Evolutionary conservation across 2,888 invertebrate species (phyloP).

Genomic region (Endotricha flammealis): DNA sequence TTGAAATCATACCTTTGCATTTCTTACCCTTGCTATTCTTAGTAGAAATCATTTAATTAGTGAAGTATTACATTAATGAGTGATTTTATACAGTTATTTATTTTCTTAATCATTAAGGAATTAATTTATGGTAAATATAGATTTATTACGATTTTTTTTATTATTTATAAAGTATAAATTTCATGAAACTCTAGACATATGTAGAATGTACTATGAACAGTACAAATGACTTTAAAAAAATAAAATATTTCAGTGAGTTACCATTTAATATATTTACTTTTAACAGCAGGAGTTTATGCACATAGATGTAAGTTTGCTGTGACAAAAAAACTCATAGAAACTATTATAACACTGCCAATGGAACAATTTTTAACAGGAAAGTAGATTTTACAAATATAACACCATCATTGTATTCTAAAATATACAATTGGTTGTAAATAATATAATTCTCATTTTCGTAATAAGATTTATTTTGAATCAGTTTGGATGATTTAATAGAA

Average conservation of each 20-base stretch:
- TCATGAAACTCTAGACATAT: background rate
- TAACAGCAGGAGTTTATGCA: background rate
- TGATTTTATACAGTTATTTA: constrained; percentile 70
- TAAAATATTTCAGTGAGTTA: constrained; percentile 17
- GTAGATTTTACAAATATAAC: too few species aligned
- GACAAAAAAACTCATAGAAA: too few species aligned
- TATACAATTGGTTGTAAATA: too few species aligned
- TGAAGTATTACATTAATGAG: constrained; percentile 48
- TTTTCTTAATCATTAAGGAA: constrained; percentile 52
- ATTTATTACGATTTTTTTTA: constrained; percentile 2
- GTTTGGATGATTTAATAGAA: too few species aligned
- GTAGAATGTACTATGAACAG: constrained; percentile 5
- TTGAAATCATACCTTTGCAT: too few species aligned
- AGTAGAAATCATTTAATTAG: constrained; percentile 32
- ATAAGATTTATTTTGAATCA: too few species aligned
- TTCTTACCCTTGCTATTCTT: constrained; percentile 20
- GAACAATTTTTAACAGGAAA: too few species aligned
- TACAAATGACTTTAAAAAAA: constrained; percentile 1
- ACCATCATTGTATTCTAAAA: too few species aligned
- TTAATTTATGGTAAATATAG: constrained; percentile 32
- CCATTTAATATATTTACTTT: constrained; percentile 13
- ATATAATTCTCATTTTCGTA: too few species aligned
- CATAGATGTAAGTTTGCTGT: too few species aligned
- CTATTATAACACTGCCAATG: too few species aligned
- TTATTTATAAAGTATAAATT: constrained; percentile 1